Evolutionary conservation across 2,797 vertebrate species (phyloP), one percentile per base, ranked within the genome.

Genomic region (Pseudotriccus pelzelni): DNA sequence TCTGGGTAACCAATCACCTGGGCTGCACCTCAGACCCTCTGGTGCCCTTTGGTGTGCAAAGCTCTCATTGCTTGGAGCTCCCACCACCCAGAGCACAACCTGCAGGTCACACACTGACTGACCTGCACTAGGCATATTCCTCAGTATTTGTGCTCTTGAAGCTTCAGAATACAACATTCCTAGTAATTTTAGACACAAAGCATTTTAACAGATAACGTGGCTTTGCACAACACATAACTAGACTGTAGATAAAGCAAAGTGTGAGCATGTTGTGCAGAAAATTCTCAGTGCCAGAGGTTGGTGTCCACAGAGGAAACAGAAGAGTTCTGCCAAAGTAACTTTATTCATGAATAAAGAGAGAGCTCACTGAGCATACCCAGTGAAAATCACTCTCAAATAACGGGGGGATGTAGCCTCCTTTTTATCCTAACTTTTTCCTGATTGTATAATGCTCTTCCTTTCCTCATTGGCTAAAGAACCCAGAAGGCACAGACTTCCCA

Each of bases 121-220:
- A 14, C 49, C 36, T 50, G 56, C 37, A 9, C 58, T 11, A 4
- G 0, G 0, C 34, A 24, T 34, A 32, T 14, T 39, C 50, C 37
- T 77, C 50, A 69, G 21, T 17, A 39, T 41, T 59, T 20, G 1
- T 27, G 19, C 24, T 47, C 46, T 28, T 32, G 15, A 34, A 52
- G 41, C 22, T 73, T 73, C 47, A 78, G 18, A 58, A 53, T 53
- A 37, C 9, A 44, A 2, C 32, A 27, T 72, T 86, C 52, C 49
- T 70, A n/a, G n/a, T 56, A 34, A n/a, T 75, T 79, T 59, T n/a
- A 83, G 49, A 62, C 32, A 86, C 34, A 73, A 64, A 76, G 5
- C 24, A 36, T 10, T 55, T 24, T 56, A 70, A 62, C 39, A 27
- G 8, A 14, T 37, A 53, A 64, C 4, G 4, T n/a, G 60, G 52